phyloP scores from a whole-genome alignment of 2,113 vertebrate species.

The Bufo gargarizans region DNA sequence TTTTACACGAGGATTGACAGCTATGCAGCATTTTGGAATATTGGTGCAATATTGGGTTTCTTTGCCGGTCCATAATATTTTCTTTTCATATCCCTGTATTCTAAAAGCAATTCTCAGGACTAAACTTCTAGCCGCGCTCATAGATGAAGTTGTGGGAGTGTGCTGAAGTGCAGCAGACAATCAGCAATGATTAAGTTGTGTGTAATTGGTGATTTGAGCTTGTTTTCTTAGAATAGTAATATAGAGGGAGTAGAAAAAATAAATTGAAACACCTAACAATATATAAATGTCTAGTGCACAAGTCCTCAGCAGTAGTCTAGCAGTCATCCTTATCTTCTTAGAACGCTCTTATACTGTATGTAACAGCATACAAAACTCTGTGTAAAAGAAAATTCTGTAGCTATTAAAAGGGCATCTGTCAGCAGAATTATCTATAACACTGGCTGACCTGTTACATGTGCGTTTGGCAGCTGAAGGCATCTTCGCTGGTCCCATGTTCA shows the following conservation, averaged over 20 bases:
- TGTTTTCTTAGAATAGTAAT: neutral
- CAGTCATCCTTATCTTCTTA: too few species aligned
- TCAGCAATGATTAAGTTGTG: slow-evolving; percentile 1
- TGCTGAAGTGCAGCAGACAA: neutral
- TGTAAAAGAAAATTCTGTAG: too few species aligned
- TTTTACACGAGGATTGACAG: neutral
- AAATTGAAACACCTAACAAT: neutral
- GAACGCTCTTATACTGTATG: too few species aligned
- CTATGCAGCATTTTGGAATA: neutral
- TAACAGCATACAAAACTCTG: too few species aligned
- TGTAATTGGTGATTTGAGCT: neutral
- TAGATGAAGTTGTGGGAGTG: neutral
- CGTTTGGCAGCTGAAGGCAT: too few species aligned
- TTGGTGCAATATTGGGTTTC: neutral
- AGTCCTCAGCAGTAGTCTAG: neutral
- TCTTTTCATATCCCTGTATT: neutral
- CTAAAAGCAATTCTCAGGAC: neutral
- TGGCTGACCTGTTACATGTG: too few species aligned
- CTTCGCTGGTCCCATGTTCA: too few species aligned
- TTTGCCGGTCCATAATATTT: neutral
- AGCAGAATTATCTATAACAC: too few species aligned
- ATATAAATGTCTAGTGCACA: neutral
- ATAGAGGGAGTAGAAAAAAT: neutral
- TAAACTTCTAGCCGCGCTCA: neutral
- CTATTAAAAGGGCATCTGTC: too few species aligned